These are phyloP conservation scores for Emydoidea blandingii DNA, from an alignment of 2,797 vertebrate species.

Conservation along the genomic window DNA sequence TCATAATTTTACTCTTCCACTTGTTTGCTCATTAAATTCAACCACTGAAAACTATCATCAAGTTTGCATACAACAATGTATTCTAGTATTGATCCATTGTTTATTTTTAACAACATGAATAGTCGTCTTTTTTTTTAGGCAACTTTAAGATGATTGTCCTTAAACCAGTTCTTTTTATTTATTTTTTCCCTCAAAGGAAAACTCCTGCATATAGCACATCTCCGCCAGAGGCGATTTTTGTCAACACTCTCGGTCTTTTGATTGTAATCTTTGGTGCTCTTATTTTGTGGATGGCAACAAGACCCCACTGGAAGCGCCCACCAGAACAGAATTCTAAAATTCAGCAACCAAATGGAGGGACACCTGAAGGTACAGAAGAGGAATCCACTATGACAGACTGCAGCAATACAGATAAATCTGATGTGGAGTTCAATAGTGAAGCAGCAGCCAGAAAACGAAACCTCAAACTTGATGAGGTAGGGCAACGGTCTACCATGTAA, in stretches of 20 bases:
- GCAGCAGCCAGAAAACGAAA: slow-evolving; percentile 83
- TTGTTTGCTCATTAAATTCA: slow-evolving; percentile 27
- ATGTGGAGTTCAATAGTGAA: slow-evolving; percentile 80
- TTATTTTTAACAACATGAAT: slow-evolving; percentile 6
- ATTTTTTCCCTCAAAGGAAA: slow-evolving; percentile 38
- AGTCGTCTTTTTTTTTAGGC: neutral
- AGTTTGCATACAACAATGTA: neutral
- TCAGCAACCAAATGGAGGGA: slow-evolving; percentile 66
- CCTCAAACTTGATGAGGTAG: slow-evolving; percentile 83
- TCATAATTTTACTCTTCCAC: neutral
- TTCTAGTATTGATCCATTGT: neutral
- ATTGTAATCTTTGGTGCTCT: slow-evolving; percentile 88
- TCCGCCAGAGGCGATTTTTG: slow-evolving; percentile 90
- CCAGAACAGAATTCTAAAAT: slow-evolving; percentile 76
- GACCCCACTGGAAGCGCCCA: slow-evolving; percentile 92
- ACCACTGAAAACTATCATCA: neutral
- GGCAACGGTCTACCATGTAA: slow-evolving; percentile 84
- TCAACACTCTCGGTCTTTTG: slow-evolving; percentile 91
- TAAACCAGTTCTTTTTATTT: slow-evolving; percentile 39
- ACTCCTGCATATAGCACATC: slow-evolving; percentile 82
- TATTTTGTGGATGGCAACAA: slow-evolving; percentile 92
- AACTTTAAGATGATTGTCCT: neutral
- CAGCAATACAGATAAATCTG: slow-evolving; percentile 59
- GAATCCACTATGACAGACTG: slow-evolving; percentile 72
- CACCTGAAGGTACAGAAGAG: slow-evolving; percentile 68